phyloP scores from a whole-genome alignment of 2,113 vertebrate genomes.

The Amazona vittata region DNA sequence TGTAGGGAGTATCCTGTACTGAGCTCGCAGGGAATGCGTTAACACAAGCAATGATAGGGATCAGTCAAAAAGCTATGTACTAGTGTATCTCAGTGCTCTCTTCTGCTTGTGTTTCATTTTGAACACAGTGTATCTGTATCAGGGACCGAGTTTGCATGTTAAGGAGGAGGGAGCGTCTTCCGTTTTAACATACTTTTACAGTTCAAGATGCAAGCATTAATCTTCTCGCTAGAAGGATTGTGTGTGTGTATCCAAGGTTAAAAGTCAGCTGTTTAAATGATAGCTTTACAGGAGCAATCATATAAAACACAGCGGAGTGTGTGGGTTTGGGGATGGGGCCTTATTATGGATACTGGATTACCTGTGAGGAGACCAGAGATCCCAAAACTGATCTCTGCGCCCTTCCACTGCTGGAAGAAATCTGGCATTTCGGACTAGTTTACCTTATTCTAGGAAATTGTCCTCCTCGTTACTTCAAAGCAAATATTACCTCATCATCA shows the following conservation, averaged over 20 bases:
- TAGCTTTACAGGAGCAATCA: not conserved
- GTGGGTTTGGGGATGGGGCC: not conserved
- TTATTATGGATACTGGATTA: not conserved
- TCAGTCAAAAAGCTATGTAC: not conserved
- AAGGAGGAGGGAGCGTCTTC: not conserved
- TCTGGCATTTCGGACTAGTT: not conserved
- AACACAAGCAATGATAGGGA: not conserved
- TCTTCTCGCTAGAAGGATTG: not conserved
- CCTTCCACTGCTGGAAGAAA: not conserved
- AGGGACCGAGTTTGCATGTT: not conserved
- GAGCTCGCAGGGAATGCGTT: not conserved
- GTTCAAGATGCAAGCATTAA: not conserved
- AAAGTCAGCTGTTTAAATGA: not conserved
- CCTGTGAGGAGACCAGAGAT: not conserved
- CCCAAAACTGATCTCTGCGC: not conserved
- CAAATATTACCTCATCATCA: constrained; percentile 14
- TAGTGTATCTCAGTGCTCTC: not conserved
- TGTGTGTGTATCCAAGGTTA: not conserved
- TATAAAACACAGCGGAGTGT: not conserved
- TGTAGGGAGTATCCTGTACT: not conserved
- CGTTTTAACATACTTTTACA: not conserved
- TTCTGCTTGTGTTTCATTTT: not conserved
- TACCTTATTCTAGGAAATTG: constrained; percentile 1
- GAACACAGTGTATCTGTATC: not conserved
- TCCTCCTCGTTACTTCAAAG: not conserved